A percentile compares a stretch with the other conserved stretches of the same genome.
phyloP scores from a whole-genome alignment of 2,888 invertebrate species.

The Caenorhabditis afra region DNA sequence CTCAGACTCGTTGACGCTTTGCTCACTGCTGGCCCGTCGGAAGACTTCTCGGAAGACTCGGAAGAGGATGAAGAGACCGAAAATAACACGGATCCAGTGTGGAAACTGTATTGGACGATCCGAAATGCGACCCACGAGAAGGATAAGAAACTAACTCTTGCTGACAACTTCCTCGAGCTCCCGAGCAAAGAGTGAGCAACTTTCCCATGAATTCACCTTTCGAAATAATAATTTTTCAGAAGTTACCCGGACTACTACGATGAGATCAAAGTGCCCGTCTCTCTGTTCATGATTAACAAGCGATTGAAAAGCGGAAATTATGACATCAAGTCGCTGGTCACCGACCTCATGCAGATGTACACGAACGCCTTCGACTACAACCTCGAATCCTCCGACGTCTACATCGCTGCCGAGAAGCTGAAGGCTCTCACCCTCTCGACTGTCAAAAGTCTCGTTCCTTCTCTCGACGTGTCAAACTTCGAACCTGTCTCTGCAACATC shows the following conservation, averaged over 20 bases:
- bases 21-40: constrained; percentile 62
- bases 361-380: constrained; percentile 96
- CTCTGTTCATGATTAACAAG: constrained; percentile 89
- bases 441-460: constrained; percentile 63
- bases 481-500: constrained; percentile 6
- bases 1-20: constrained; percentile 72
- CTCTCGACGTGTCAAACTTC: constrained; percentile 22
- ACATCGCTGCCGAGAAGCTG: constrained; percentile 90
- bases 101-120: constrained; percentile 88
- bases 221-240: constrained; percentile 47
- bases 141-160: constrained; percentile 84
- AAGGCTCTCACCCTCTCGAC: constrained; percentile 68
- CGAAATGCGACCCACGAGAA: constrained; percentile 81
- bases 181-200: constrained; percentile 84
- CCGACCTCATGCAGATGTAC: constrained; percentile 88
- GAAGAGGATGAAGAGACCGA: constrained; percentile 84
- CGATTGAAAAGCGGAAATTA: constrained; percentile 81
- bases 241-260: constrained; percentile 97
- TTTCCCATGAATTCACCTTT: background rate
- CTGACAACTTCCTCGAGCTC: constrained; percentile 93
- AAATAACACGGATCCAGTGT: constrained; percentile 85
- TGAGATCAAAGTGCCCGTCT: constrained; percentile 95
- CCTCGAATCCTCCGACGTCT: constrained; percentile 87
- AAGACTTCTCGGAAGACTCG: constrained; percentile 84
- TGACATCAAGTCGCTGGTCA: constrained; percentile 88